Evolutionary conservation across 2,113 vertebrate genomes (phyloP).

Genomic region (Myrmophylax atrothorax): DNA sequence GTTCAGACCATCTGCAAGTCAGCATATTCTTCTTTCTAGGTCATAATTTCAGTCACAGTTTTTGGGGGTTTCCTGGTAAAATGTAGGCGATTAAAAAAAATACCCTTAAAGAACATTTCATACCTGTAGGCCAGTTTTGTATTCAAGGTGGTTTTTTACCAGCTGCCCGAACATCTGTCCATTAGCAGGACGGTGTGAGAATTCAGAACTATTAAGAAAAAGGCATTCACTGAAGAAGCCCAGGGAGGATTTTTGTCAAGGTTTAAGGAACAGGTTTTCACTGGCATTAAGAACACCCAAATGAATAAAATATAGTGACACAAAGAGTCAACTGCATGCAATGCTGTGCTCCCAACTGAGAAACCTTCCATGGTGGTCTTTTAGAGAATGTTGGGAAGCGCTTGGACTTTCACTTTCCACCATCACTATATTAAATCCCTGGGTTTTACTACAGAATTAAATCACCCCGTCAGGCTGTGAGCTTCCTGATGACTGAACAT

Average conservation of each 20-base stretch:
- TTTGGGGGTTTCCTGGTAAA: not conserved
- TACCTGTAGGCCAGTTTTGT: not conserved
- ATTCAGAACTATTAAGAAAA: not conserved
- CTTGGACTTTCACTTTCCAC: not conserved
- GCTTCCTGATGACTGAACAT: accelerated
- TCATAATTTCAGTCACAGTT: not conserved
- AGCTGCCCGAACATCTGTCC: not conserved
- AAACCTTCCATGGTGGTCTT: not conserved
- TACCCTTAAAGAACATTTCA: not conserved
- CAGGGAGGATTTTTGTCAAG: not conserved
- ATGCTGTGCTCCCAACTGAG: not conserved
- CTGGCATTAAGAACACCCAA: not conserved
- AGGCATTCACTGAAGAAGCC: not conserved
- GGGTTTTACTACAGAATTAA: not conserved
- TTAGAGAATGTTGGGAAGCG: not conserved
- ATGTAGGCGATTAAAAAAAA: not conserved
- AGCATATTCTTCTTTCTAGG: not conserved
- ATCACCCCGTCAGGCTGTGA: not conserved
- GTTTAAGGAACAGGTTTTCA: not conserved
- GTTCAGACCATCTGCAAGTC: not conserved
- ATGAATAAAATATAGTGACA: not conserved
- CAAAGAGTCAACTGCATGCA: not conserved
- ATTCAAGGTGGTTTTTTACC: not conserved
- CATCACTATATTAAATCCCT: not conserved
- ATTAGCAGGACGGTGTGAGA: not conserved